Conservation (phyloP, 2,113 vertebrate species). For the Chunga burmeisteri region DNA sequence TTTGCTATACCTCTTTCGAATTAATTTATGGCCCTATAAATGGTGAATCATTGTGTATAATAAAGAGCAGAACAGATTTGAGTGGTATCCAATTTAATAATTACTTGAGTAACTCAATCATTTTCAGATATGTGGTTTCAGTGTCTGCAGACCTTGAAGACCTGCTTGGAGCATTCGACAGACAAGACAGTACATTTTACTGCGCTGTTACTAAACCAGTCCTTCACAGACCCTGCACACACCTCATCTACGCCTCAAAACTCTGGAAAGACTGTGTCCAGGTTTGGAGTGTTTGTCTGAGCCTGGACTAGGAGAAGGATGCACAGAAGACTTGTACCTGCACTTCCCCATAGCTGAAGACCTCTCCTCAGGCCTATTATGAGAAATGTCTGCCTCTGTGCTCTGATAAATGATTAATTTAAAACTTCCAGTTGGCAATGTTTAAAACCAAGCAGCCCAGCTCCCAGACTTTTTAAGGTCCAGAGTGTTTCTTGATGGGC, state of each 20-base stretch:
- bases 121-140: constrained; percentile 57
- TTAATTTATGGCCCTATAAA: constrained; percentile 65
- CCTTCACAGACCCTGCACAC: neutral
- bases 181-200: neutral
- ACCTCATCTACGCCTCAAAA: neutral
- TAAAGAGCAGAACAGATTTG: constrained; percentile 58
- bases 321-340: neutral
- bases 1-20: neutral
- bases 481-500: neutral
- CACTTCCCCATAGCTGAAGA: neutral
- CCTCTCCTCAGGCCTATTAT: neutral
- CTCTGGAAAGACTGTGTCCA: neutral
- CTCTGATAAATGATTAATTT: neutral
- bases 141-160: constrained; percentile 32
- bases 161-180: neutral
- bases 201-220: neutral
- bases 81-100: constrained; percentile 72
- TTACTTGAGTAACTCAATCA: constrained; percentile 66
- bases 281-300: neutral
- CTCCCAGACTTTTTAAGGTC: neutral
- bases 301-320: neutral
- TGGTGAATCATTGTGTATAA: constrained; percentile 55
- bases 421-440: neutral
- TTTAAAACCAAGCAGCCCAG: neutral
- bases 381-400: neutral